These are phyloP conservation scores for Heteromyza rotundicornis DNA, from an alignment of 2,888 invertebrate genomes.

Conservation along the genomic window DNA sequence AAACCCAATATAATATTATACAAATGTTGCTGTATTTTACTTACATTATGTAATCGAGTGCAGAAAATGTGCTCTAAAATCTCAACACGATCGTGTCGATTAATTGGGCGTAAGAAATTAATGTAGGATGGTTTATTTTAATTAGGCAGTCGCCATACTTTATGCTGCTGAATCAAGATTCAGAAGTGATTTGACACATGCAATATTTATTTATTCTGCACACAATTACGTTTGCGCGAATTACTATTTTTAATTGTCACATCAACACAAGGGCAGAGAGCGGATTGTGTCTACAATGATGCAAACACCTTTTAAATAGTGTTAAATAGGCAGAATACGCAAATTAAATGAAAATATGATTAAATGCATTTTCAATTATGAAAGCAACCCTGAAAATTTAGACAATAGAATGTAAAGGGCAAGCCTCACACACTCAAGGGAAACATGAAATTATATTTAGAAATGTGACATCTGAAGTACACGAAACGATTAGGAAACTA, in stretches of 20 bases:
- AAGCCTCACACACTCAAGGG: too few relatives aligned
- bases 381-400: not conserved
- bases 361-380: not conserved
- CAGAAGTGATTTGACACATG: not conserved
- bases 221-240: not conserved
- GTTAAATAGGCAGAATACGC: not conserved
- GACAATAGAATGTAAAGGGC: too few relatives aligned
- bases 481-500: too few relatives aligned
- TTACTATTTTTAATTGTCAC: conserved; percentile 2
- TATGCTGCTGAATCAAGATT: not conserved
- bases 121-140: conserved; percentile 1
- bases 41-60: not conserved
- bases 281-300: not conserved
- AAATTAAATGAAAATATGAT: not conserved
- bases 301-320: not conserved
- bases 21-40: not conserved
- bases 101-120: not conserved
- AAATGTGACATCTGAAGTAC: too few relatives aligned
- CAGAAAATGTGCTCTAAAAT: not conserved
- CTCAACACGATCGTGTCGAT: not conserved
- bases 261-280: not conserved
- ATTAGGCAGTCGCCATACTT: not conserved
- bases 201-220: not conserved
- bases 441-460: too few relatives aligned
- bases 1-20: too few relatives aligned